These are phyloP conservation scores for Chondrosia reniformis DNA, from an alignment of 37 sponge, comb jelly and placozoan species.

Conservation along the genomic window DNA sequence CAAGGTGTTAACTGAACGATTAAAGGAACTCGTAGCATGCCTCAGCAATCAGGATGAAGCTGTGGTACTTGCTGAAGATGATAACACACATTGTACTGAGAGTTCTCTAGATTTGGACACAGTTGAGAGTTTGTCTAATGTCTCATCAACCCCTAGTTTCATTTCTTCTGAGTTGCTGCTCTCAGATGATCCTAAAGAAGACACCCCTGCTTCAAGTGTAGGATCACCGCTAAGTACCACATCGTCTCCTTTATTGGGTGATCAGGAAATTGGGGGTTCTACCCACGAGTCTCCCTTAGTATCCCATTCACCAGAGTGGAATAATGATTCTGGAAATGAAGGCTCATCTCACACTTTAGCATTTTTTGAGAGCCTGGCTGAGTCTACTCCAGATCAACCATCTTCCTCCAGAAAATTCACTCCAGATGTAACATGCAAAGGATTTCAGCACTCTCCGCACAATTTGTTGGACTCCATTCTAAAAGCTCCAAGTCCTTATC, in stretches of 20 bases:
- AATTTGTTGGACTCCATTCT: conserved; percentile 2
- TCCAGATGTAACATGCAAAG: not conserved
- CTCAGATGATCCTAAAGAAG: not conserved
- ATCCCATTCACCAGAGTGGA: conserved; percentile 23
- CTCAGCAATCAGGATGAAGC: not conserved
- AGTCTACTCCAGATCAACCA: not conserved
- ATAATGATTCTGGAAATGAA: not conserved
- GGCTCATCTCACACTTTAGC: not conserved
- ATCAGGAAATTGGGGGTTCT: not conserved
- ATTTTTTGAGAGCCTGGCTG: conserved; percentile 1
- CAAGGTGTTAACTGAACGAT: not conserved
- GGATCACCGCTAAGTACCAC: not conserved
- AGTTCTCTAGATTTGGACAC: not conserved
- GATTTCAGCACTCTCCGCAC: not conserved
- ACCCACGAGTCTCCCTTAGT: not conserved
- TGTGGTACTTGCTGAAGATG: not conserved
- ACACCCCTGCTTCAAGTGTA: not conserved
- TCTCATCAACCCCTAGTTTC: not conserved
- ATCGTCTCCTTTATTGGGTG: too few species aligned
- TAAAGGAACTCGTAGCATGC: not conserved
- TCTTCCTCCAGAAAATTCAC: not conserved
- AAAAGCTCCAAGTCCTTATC: conserved; percentile 12
- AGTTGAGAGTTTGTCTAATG: not conserved
- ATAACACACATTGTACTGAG: not conserved
- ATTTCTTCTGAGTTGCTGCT: not conserved